Evolutionary conservation across 2,888 invertebrate species (phyloP), one percentile per base, ranked within the genome.

Genomic region (Apotomis capreana): DNA sequence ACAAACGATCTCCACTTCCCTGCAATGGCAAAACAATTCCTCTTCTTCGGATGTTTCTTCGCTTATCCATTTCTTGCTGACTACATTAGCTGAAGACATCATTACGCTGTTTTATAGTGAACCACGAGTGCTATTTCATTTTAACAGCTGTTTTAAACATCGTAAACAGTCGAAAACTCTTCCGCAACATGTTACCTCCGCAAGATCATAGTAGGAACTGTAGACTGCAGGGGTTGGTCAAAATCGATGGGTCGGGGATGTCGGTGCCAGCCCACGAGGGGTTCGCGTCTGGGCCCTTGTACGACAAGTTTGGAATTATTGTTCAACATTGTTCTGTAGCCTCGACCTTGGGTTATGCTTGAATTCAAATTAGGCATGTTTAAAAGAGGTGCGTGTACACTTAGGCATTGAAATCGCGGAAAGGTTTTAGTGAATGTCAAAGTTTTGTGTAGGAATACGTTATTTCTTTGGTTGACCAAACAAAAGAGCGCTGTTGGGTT

Each of bases 1-100:
- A 88, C 91, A 91, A 74, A 91, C 93, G 37, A 83, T 83, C 78
- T 93, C 92, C 84, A 95, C 89, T 76, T 94, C 92, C 69, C 88
- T 91, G 77, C 94, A 94, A 74, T 94, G 92, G 52, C 78, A 81
- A 79, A 94, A 95, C 40, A 94, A 78, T 51, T 88, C 90, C 70
- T 91, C 90, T 74, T 94, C 92, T 0, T 94, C 94, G 0, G 85
- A 81, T 1, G 89, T 89, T 80, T 95, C 94, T 64, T 93, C 87
- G 75, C 94, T 94, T 36, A 95, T 88, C 95, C 95, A 95, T 87
- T 90, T 91, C 75, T 88, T 91, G 75, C 83, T 85, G 46, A 84
- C 81, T 68, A 87, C 80, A 84, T 87, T 90, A 74, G 79, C 81
- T 52, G 87, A 77, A 68, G 83, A 80, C 88, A 90, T 90, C 76